phyloP scores from a whole-genome alignment of 2,797 vertebrate species.

The Cyprinella venusta region DNA sequence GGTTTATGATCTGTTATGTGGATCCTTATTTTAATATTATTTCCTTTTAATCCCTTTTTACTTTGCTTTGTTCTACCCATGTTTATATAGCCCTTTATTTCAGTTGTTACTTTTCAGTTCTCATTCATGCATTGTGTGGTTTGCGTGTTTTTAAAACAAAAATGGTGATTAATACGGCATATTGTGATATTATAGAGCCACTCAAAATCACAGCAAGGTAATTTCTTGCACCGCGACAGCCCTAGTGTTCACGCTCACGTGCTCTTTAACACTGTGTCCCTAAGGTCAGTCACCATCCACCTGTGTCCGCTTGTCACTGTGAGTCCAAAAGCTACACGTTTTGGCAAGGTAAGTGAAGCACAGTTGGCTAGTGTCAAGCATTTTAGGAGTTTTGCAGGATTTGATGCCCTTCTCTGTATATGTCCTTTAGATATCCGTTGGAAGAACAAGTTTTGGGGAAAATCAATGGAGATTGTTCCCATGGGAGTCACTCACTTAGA shows the following conservation, averaged over 20 bases:
- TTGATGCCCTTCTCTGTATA: not conserved
- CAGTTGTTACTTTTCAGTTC: not conserved
- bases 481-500: constrained; percentile 92
- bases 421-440: constrained; percentile 89
- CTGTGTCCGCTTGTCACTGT: constrained; percentile 92
- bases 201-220: not conserved
- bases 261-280: not conserved
- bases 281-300: constrained; percentile 97
- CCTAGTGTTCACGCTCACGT: not conserved
- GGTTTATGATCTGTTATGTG: too few species aligned
- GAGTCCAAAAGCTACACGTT: constrained; percentile 93
- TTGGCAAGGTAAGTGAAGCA: constrained; percentile 90
- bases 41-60: too few species aligned
- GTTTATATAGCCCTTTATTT: not conserved
- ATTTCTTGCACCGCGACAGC: not conserved
- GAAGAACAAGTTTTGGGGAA: constrained; percentile 99
- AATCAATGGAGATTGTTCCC: constrained; percentile 99
- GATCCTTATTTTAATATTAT: too few species aligned
- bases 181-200: too few species aligned
- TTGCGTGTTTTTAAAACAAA: not conserved
- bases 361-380: not conserved
- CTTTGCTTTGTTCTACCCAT: not conserved
- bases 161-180: too few species aligned
- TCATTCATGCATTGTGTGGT: not conserved
- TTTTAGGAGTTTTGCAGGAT: not conserved